Percentiles rank a stretch among this genome's conserved stretches.
phyloP scores from a whole-genome alignment of 2,113 vertebrate genomes.

The Natator depressus region DNA sequence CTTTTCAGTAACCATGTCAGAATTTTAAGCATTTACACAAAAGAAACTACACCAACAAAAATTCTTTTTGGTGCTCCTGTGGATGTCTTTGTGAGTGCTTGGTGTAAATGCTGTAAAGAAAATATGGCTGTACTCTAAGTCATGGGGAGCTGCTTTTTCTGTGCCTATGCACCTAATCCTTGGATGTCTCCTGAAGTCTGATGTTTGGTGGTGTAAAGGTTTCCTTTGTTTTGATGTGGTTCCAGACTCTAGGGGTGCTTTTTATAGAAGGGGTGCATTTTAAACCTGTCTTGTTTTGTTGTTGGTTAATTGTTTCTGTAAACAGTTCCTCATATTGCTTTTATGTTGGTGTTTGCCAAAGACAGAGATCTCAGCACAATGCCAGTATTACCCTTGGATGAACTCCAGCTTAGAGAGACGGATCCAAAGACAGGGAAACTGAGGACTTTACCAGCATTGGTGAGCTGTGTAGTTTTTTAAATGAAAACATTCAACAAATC shows the following conservation, averaged over 20 bases:
- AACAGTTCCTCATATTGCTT: slow-evolving; percentile 13
- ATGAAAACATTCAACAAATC: not conserved
- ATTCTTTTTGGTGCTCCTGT: not conserved
- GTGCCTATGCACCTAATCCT: accelerated
- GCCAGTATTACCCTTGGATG: slow-evolving; percentile 87
- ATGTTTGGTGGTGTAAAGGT: not conserved
- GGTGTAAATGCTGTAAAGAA: not conserved
- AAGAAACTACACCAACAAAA: not conserved
- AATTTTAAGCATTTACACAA: not conserved
- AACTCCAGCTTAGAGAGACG: slow-evolving; percentile 86
- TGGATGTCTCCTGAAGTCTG: not conserved
- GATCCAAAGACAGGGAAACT: slow-evolving; percentile 82
- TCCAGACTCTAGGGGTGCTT: not conserved
- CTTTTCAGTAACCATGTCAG: not conserved
- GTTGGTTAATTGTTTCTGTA: not conserved
- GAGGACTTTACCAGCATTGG: slow-evolving; percentile 89
- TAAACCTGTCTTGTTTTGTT: not conserved
- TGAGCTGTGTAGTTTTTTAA: slow-evolving; percentile 72
- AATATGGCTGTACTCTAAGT: not conserved
- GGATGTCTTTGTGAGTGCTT: not conserved
- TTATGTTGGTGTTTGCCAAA: slow-evolving; percentile 15
- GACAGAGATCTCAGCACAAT: slow-evolving; percentile 63
- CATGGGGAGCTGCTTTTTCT: not conserved
- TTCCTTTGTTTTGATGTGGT: not conserved
- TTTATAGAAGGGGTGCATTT: not conserved